Conservation (phyloP, 2,888 invertebrate genomes). For the Metacarcinus magister region DNA sequence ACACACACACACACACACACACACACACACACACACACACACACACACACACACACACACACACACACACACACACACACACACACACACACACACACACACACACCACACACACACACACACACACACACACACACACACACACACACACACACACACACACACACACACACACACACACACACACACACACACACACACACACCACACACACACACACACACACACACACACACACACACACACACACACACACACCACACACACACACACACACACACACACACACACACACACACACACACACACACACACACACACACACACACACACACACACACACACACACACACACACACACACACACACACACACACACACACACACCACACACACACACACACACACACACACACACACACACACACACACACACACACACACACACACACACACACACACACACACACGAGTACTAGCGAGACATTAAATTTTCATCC, state of each 20-base stretch:
- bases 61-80: neutral
- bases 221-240: neutral
- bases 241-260: neutral
- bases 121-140: neutral
- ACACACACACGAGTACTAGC: no score
- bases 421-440: neutral
- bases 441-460: neutral
- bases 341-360: neutral
- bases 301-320: neutral
- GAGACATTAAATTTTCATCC: no score
- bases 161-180: neutral
- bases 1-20: neutral
- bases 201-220: neutral
- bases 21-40: neutral
- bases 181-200: neutral
- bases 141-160: neutral
- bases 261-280: neutral
- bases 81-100: neutral
- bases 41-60: neutral
- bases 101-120: neutral
- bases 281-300: neutral
- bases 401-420: neutral
- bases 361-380: neutral
- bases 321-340: neutral
- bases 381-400: neutral